These are phyloP conservation scores for Megalonaias nervosa DNA, from an alignment of 1,140 invertebrate genomes.

Conservation along the genomic window DNA sequence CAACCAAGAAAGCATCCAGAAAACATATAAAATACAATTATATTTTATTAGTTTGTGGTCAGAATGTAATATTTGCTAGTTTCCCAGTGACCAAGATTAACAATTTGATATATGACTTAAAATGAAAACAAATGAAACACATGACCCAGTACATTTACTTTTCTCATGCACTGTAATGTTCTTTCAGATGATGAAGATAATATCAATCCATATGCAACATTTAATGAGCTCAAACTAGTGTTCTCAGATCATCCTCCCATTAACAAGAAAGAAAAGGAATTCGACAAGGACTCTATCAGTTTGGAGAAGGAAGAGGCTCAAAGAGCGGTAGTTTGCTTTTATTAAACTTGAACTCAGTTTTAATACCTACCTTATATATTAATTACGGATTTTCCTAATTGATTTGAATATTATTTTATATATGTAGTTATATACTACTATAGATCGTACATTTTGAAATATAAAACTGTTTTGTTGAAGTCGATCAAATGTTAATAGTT, in stretches of 20 bases:
- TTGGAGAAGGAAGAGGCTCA: slow-evolving; percentile 63
- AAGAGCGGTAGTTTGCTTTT: slow-evolving; percentile 49
- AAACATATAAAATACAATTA: too few relatives aligned
- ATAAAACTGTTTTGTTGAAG: too few relatives aligned
- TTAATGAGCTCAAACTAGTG: slow-evolving; percentile 60
- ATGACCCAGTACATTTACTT: background rate
- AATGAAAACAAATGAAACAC: background rate
- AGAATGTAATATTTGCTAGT: too few relatives aligned
- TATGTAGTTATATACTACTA: background rate
- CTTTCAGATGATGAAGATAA: slow-evolving; percentile 61
- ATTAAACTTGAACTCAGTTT: too few relatives aligned
- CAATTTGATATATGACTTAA: too few relatives aligned
- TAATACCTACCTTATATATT: background rate
- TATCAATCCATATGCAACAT: slow-evolving; percentile 67
- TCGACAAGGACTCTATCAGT: slow-evolving; percentile 57
- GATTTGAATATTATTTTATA: background rate
- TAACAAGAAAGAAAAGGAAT: slow-evolving; percentile 37
- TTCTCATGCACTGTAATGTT: background rate
- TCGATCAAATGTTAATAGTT: too few relatives aligned
- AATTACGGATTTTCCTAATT: background rate
- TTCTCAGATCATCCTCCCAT: slow-evolving; percentile 43
- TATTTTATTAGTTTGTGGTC: too few relatives aligned
- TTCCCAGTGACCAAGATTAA: too few relatives aligned
- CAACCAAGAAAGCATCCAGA: too few relatives aligned
- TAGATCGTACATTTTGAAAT: too few relatives aligned